These are phyloP conservation scores for Tribolium madens DNA, from an alignment of 1,140 invertebrate genomes.

Conservation along the genomic window DNA sequence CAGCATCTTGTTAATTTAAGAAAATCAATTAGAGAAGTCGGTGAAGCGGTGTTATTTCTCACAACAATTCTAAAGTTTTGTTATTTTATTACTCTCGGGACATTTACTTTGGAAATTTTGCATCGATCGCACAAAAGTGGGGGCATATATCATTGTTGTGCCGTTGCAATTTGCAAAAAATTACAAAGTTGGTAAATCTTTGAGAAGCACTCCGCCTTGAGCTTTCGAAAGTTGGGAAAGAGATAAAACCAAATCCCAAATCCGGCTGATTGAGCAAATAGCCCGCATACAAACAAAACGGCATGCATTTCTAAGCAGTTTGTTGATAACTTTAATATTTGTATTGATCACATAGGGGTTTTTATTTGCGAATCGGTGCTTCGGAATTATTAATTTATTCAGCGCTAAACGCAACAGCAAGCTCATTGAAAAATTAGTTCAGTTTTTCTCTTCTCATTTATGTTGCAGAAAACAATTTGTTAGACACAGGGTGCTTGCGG, in stretches of 20 bases:
- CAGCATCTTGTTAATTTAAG: constrained; percentile 24
- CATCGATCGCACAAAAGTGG: too few species aligned
- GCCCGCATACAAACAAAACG: constrained; percentile 49
- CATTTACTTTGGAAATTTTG: constrained; percentile 35
- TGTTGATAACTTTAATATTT: constrained; percentile 49
- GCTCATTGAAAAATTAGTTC: too few species aligned
- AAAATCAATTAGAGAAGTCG: constrained; percentile 31
- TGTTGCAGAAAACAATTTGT: too few species aligned
- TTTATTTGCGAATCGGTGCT: constrained; percentile 29
- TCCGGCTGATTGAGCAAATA: constrained; percentile 47
- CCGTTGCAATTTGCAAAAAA: too few species aligned
- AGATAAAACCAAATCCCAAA: constrained; percentile 39
- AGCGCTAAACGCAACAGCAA: constrained; percentile 47
- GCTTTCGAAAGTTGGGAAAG: constrained; percentile 22
- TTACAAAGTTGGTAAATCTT: constrained; percentile 30
- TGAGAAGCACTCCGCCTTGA: constrained; percentile 32
- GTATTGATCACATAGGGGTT: constrained; percentile 43
- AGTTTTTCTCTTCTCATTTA: too few species aligned
- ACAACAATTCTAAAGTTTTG: constrained; percentile 36
- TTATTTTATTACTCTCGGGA: constrained; percentile 20
- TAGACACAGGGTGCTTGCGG: too few species aligned
- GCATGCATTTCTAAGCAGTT: constrained; percentile 50
- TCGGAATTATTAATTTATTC: constrained; percentile 46
- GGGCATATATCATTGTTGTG: too few species aligned
- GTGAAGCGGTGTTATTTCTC: constrained; percentile 30